A percentile compares a stretch with the other conserved stretches of the same genome.
Evolutionary conservation across 2,113 vertebrate genomes (phyloP).

Genomic region (Leucopsar rothschildi): DNA sequence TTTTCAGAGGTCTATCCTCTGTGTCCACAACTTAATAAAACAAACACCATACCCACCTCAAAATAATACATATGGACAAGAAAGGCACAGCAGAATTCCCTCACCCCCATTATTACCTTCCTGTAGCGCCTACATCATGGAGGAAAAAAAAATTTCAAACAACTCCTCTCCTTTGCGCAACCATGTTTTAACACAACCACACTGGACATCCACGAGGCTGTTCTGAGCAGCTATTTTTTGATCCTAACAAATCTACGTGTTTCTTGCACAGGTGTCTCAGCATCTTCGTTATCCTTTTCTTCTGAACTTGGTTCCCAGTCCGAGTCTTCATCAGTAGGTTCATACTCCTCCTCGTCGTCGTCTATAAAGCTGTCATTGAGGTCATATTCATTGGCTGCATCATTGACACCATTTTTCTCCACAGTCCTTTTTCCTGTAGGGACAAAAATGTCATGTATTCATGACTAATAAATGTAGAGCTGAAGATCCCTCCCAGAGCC

Average conservation of each 20-base stretch:
- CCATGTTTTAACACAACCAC: background rate
- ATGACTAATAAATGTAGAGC: background rate
- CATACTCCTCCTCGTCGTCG: conserved; percentile 64
- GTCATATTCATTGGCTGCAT: conserved; percentile 47
- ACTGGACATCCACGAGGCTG: accelerated
- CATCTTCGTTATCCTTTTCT: conserved; percentile 67
- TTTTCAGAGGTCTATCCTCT: background rate
- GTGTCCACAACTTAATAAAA: background rate
- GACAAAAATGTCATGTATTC: background rate
- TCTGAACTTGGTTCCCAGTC: conserved; percentile 77
- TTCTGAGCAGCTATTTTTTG: conserved; percentile 52
- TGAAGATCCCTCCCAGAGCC: background rate
- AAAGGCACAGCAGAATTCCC: background rate
- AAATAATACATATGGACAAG: background rate
- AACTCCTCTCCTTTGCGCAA: background rate
- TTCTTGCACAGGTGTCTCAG: conserved; percentile 67
- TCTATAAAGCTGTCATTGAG: conserved; percentile 68
- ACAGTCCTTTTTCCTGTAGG: conserved; percentile 42
- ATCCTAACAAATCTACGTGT: conserved; percentile 63
- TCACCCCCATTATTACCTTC: background rate
- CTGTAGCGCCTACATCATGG: background rate
- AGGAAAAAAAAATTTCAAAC: background rate
- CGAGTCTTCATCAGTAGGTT: conserved; percentile 76
- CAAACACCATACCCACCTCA: background rate
- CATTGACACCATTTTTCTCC: background rate